Conservation (phyloP, 2,797 vertebrate genomes). For the Enteromius unitaeniatus region DNA sequence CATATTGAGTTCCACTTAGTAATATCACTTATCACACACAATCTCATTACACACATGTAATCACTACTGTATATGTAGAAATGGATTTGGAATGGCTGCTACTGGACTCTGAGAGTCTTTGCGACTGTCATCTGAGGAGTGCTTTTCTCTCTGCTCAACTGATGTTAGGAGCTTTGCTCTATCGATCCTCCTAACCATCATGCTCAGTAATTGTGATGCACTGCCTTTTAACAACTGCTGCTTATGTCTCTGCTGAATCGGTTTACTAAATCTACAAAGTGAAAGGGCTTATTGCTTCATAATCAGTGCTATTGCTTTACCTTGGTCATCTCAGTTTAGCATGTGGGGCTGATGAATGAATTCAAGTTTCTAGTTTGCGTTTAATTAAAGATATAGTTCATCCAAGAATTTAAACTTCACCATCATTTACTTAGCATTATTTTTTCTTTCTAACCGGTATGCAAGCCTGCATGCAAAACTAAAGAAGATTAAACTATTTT, state of each 20-base stretch:
- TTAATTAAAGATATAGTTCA: slow-evolving; percentile 1
- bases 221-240: slow-evolving; percentile 77
- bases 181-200: slow-evolving; percentile 78
- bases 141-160: slow-evolving; percentile 70
- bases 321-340: slow-evolving; percentile 22
- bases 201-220: slow-evolving; percentile 77
- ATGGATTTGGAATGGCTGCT: slow-evolving; percentile 80
- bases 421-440: background rate
- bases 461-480: background rate
- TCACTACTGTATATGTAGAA: slow-evolving; percentile 83
- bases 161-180: slow-evolving; percentile 77
- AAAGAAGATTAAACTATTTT: background rate
- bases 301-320: slow-evolving; percentile 66
- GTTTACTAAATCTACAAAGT: slow-evolving; percentile 78
- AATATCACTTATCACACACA: slow-evolving; percentile 76
- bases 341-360: slow-evolving; percentile 13
- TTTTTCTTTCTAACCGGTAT: background rate
- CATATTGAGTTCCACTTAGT: slow-evolving; percentile 75
- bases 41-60: slow-evolving; percentile 79
- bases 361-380: background rate
- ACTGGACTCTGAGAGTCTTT: slow-evolving; percentile 70
- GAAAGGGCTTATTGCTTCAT: slow-evolving; percentile 72
- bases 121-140: slow-evolving; percentile 77
- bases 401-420: background rate
- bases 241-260: slow-evolving; percentile 80